Conservation (phyloP, 2,888 invertebrate species). For the Theodoxus fluviatilis region DNA sequence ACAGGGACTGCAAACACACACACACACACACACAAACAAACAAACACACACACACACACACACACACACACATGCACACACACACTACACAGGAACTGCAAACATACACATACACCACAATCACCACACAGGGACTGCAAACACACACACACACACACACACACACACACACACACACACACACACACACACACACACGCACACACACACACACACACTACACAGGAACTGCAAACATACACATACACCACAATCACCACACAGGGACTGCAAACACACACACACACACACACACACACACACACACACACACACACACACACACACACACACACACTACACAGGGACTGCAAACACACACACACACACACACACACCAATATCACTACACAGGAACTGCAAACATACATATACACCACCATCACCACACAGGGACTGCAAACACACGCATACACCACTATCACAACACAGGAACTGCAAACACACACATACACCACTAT, state of each 20-base stretch:
- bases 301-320: slow-evolving; percentile 18
- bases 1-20: too few relatives aligned
- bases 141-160: slow-evolving; percentile 14
- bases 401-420: too few relatives aligned
- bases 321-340: slow-evolving; percentile 19
- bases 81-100: not conserved
- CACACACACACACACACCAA: too few relatives aligned
- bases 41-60: slow-evolving; percentile 17
- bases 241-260: not conserved
- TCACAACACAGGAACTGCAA: slow-evolving; percentile 3
- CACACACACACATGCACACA: slow-evolving; percentile 9
- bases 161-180: too few relatives aligned
- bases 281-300: too few relatives aligned
- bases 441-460: too few relatives aligned
- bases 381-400: too few relatives aligned
- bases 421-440: too few relatives aligned
- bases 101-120: slow-evolving; percentile 22
- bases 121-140: too few relatives aligned
- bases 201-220: slow-evolving; percentile 24
- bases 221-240: slow-evolving; percentile 9
- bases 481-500: slow-evolving; percentile 7
- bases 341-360: slow-evolving; percentile 3
- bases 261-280: too few relatives aligned
- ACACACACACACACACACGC: not conserved
- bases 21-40: slow-evolving; percentile 21